Conservation (phyloP, 37 sponge, comb jelly and placozoan species). For the Diacarnus erythraeanus region DNA sequence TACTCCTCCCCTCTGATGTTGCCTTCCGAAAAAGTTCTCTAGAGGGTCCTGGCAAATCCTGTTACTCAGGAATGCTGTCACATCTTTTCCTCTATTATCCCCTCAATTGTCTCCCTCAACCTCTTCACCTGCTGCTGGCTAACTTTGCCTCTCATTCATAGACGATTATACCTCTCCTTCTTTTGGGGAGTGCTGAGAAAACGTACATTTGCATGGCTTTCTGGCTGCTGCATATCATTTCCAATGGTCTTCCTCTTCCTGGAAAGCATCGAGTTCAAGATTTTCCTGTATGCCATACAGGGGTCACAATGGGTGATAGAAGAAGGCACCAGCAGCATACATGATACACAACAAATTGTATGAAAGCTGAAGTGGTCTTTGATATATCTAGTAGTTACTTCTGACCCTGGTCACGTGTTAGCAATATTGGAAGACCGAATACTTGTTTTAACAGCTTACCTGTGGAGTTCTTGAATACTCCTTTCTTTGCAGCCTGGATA, state of each 20-base stretch:
- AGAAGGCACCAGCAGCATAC: not conserved
- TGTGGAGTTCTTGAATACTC: not conserved
- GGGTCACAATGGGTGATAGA: not conserved
- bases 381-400: not conserved
- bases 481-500: not conserved
- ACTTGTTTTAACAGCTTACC: not conserved
- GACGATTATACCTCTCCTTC: too few species aligned
- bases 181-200: not conserved
- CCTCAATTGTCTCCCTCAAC: too few species aligned
- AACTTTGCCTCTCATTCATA: too few species aligned
- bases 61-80: too few species aligned
- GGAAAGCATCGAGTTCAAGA: not conserved
- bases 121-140: too few species aligned
- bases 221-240: not conserved
- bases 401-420: not conserved
- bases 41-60: too few species aligned
- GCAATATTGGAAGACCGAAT: not conserved
- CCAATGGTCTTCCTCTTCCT: not conserved
- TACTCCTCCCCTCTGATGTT: too few species aligned
- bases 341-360: not conserved
- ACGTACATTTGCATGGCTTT: not conserved
- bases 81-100: too few species aligned
- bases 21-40: too few species aligned
- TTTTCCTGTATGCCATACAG: not conserved
- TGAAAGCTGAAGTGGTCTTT: not conserved